Evolutionary conservation across 2,888 invertebrate species (phyloP).

Genomic region (Drosophila barbarae): DNA sequence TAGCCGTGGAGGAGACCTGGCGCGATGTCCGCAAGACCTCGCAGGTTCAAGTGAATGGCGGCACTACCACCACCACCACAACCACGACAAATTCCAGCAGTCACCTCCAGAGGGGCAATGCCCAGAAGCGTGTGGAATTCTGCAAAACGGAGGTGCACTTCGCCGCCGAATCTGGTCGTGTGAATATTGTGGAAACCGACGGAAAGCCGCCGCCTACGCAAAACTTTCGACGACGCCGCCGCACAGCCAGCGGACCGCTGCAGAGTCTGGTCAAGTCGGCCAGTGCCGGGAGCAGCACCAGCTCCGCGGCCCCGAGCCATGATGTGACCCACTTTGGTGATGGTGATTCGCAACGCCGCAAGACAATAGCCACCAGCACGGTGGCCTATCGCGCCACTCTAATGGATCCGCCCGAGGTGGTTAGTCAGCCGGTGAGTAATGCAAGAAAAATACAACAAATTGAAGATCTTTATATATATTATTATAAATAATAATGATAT

Average conservation of each 20-base stretch:
- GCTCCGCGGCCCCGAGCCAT: constrained; percentile 33
- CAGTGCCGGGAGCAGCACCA: constrained; percentile 62
- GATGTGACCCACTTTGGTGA: constrained; percentile 84
- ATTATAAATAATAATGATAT: too few relatives aligned
- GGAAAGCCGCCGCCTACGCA: constrained; percentile 92
- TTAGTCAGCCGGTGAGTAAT: constrained; percentile 46
- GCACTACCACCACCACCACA: constrained; percentile 40
- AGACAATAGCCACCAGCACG: constrained; percentile 60
- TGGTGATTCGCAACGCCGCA: constrained; percentile 59
- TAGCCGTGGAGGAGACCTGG: constrained; percentile 82
- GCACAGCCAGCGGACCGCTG: constrained; percentile 80
- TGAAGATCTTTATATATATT: too few relatives aligned
- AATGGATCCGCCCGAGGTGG: constrained; percentile 59
- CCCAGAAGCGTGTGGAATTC: constrained; percentile 87
- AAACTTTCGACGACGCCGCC: constrained; percentile 86
- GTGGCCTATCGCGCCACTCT: constrained; percentile 72
- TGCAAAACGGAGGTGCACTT: constrained; percentile 94
- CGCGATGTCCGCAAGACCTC: constrained; percentile 80
- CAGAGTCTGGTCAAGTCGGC: constrained; percentile 74
- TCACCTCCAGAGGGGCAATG: constrained; percentile 56
- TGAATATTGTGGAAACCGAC: constrained; percentile 92
- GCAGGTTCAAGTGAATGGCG: constrained; percentile 77
- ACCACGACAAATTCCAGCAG: constrained; percentile 26
- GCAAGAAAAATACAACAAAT: background rate
- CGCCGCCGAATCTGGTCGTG: constrained; percentile 90